Evolutionary conservation across 2,113 vertebrate genomes (phyloP).

Genomic region (Desmodus rotundus): DNA sequence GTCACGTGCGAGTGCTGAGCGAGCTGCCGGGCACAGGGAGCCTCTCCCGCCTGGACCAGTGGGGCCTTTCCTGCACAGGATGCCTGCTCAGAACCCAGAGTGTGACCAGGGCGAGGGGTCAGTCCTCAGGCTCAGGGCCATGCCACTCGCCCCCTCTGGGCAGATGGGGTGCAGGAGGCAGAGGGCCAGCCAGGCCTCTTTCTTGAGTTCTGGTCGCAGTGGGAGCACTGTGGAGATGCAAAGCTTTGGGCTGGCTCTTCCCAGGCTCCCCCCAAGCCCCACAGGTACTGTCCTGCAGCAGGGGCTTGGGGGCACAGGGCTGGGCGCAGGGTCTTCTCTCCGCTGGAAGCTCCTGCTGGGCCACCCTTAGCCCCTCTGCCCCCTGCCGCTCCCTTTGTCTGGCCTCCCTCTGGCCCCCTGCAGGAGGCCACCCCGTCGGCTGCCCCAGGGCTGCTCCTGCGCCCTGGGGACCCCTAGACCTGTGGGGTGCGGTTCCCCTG

Average conservation of each 20-base stretch:
- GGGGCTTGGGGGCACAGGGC: neutral
- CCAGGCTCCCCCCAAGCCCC: neutral
- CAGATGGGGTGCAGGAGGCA: neutral
- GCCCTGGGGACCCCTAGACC: too few species aligned
- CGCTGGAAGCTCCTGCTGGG: too few species aligned
- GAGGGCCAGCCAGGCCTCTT: neutral
- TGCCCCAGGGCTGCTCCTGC: neutral
- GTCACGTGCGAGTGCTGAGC: fast-evolving
- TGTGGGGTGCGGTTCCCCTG: neutral
- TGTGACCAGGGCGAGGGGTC: neutral
- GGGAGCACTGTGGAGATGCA: fast-evolving
- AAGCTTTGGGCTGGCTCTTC: neutral
- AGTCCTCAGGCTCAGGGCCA: neutral
- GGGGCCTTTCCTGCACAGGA: neutral
- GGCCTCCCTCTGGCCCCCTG: neutral
- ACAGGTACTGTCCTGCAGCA: fast-evolving
- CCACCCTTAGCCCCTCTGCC: neutral
- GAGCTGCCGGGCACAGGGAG: neutral
- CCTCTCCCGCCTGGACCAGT: neutral
- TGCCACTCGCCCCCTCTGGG: neutral
- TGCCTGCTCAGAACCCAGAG: neutral
- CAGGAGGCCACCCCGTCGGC: neutral
- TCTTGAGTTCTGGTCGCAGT: neutral
- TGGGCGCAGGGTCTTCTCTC: neutral
- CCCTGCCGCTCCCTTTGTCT: neutral